Base-by-base conservation (phyloP, 2,797 vertebrate genomes). In the Sebastes elongatus region DNA sequence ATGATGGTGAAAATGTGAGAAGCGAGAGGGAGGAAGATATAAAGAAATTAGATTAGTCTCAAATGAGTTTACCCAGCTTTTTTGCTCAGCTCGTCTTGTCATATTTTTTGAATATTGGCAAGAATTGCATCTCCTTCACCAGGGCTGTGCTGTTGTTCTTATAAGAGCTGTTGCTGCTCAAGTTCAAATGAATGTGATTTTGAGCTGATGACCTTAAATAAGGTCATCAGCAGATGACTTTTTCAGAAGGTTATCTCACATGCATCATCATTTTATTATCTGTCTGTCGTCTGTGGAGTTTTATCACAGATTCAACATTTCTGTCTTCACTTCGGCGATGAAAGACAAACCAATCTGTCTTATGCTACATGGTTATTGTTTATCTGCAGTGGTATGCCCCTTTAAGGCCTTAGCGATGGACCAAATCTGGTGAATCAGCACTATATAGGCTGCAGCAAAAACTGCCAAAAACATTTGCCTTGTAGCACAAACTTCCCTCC, bases 351-450 rank as follows among this genome's bases (percentile, higher is more conserved):
- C 16, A 46, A 3, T 65, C 4, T 22, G 11, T 25, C 4, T 18
- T 1, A 13, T 57, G 53, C 8, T 28, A 23, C 10, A 49, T 30
- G 20, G 73, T 32, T 42, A 23, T 42, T 72, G 70, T 62, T 49
- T 64, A 38, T 76, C 76, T 76, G 78, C 74, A 82, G 75, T 57
- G 71, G 20, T 4, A 7, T 83, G 23, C 16, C 60, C 69, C 75
- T 87, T 82, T 75, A 77, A 87, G 71, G 67, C 33, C 46, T 49
- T 13, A 10, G 61, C 28, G 66, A 67, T 77, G 67, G 69, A 74
- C 61, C 28, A 53, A 85, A 84, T 80, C 30, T 66, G 67, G 79
- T 72, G 75, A 88, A 75, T 84, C 90, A 85, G 89, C 88, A 83
- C 66, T 61, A 59, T 16, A 52, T 9, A 25, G 56, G 46, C 78